Conservation (phyloP, 1,140 invertebrate species). For the Rhyacophila brunnea region DNA sequence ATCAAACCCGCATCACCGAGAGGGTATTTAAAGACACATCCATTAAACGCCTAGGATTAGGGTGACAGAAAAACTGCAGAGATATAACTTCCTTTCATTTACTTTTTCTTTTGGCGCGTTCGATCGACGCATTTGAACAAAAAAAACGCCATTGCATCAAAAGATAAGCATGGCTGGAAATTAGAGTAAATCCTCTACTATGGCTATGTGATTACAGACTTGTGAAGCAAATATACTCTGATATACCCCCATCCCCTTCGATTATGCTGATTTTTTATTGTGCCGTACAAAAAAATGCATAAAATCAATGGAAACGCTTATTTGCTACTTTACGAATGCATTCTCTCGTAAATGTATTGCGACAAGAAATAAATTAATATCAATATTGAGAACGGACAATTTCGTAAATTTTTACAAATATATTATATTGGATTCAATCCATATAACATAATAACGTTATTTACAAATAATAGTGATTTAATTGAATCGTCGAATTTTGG, state of each 20-base stretch:
- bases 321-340: too few species aligned
- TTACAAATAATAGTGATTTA: too few species aligned
- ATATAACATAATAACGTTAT: too few species aligned
- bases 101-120: conserved; percentile 3
- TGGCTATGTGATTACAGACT: conserved; percentile 32
- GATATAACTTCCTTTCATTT: conserved; percentile 18
- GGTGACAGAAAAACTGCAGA: conserved; percentile 17
- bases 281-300: too few species aligned
- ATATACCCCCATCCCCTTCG: conserved; percentile 29
- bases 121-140: conserved; percentile 27
- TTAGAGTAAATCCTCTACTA: conserved; percentile 31
- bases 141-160: conserved; percentile 27
- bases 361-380: too few species aligned
- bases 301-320: too few species aligned
- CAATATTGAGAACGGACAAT: too few species aligned
- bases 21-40: conserved; percentile 33
- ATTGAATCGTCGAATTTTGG: too few species aligned
- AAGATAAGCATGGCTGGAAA: conserved; percentile 32
- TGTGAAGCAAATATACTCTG: conserved; percentile 11
- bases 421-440: too few species aligned
- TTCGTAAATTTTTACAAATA: too few species aligned
- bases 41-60: conserved; percentile 29
- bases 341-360: too few species aligned
- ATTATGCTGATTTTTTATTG: conserved; percentile 26
- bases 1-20: conserved; percentile 26